Conservation (phyloP, 2,888 invertebrate genomes). For the Leptinotarsa rubiginosa region DNA sequence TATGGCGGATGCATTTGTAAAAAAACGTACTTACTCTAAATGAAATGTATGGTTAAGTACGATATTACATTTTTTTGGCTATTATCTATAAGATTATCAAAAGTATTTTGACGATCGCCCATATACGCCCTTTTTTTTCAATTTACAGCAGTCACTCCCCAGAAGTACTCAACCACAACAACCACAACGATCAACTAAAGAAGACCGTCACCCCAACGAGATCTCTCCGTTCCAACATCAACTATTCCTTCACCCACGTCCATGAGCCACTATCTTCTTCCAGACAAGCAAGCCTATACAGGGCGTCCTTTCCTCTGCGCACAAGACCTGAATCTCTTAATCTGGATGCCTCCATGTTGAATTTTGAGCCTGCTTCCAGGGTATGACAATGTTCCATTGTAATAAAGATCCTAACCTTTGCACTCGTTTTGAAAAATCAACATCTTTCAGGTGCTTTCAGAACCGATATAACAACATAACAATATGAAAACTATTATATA, state of each 20-base stretch:
- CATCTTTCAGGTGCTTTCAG: no score
- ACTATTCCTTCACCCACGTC: constrained; percentile 59
- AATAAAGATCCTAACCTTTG: not conserved
- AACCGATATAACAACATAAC: no score
- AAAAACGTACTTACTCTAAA: no score
- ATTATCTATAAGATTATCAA: no score
- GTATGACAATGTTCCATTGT: constrained; percentile 51
- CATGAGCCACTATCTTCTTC: constrained; percentile 58
- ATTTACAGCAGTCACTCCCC: constrained; percentile 53
- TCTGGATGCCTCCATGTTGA: constrained; percentile 69
- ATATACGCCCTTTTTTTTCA: not conserved
- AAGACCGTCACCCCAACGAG: constrained; percentile 52
- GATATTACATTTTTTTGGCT: no score
- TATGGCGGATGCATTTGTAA: no score
- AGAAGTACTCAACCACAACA: constrained; percentile 50
- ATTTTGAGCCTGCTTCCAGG: constrained; percentile 68
- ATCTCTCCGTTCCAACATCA: constrained; percentile 59
- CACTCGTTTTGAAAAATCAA: no score
- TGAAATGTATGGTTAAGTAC: no score
- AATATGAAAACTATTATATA: no score
- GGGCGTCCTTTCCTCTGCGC: constrained; percentile 53
- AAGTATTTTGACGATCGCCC: not conserved
- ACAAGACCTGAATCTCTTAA: constrained; percentile 69
- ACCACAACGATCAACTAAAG: constrained; percentile 51
- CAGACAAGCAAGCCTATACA: constrained; percentile 59